A percentile compares a stretch with the other conserved stretches of the same genome.
Conservation (phyloP, 2,113 vertebrate genomes). For the Columba janthina region DNA sequence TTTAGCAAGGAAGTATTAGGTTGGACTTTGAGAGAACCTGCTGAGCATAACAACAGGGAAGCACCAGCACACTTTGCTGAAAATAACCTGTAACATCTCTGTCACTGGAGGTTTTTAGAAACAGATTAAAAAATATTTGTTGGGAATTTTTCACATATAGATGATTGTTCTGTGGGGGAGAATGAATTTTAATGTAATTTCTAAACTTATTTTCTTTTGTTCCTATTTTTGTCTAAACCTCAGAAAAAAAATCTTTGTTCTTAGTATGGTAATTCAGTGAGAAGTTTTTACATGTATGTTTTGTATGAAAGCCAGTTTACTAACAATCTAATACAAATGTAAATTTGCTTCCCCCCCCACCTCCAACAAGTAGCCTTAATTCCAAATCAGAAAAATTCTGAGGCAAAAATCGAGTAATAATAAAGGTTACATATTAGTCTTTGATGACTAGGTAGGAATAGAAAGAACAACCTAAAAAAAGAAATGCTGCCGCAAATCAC, state of each 20-base stretch:
- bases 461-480: neutral
- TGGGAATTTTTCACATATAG: neutral
- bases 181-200: neutral
- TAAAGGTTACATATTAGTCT: neutral
- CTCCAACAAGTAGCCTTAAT: neutral
- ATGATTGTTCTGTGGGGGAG: neutral
- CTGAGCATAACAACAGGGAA: neutral
- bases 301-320: neutral
- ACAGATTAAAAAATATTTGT: neutral
- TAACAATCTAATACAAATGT: neutral
- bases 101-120: neutral
- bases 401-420: neutral
- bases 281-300: neutral
- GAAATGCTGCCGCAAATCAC: neutral
- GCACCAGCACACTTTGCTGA: accelerated
- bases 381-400: neutral
- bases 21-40: neutral
- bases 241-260: neutral
- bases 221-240: neutral
- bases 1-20: neutral
- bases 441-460: neutral
- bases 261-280: neutral
- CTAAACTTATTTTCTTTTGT: neutral
- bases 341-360: neutral
- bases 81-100: neutral